Base-by-base conservation (phyloP, 1,140 invertebrate genomes). In the Drosophila bifasciata region DNA sequence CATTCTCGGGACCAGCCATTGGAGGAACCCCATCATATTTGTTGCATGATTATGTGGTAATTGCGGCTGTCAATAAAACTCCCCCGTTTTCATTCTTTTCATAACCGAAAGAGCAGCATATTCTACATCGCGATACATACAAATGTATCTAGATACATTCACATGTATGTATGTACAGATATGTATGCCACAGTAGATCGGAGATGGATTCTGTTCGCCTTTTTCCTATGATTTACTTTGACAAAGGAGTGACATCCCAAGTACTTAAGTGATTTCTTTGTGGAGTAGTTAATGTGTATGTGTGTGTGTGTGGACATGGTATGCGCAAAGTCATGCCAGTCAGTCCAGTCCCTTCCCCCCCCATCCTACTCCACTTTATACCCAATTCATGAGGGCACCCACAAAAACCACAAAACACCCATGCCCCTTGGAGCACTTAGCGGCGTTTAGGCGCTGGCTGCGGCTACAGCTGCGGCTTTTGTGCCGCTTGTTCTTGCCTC, bases 41-140 rank as follows among this genome's bases (percentile, higher is more conserved):
- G 83, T 88, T 88, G 83, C 83, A 88, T 88, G 83, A 88, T 88
- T 88, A 89, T 89, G 80, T 90, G 86, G 86, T 90, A 90, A 90
- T 90, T 90, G 86, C 86, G 86, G 86, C 86, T 90, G 86, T 90
- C 86, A 90, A 90, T 90, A 90, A 90, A 90, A 90, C 86, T 89
- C 86, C 86, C 86, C 86, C 86, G 83, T 88, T 73, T 88, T 88
- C 32, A 85, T 85, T 85, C 81, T 86, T 88, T 86, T 77, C 76
- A 89, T 74, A 86, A 86, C 70, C 77, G 66, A 86, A 80, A 75
- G 76, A 36, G 32, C 32, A 13, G 9, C 32, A 36, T 64, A 78
- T 80, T 88, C 79, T 79, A 89, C 81, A 81, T 76, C 79, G 6
- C 3, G n/a, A 17, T 56, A 49, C 15, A 50, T 43, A 32, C 9